These are phyloP conservation scores for Chloromyia formosa DNA, from an alignment of 2,888 invertebrate genomes.

Conservation along the genomic window DNA sequence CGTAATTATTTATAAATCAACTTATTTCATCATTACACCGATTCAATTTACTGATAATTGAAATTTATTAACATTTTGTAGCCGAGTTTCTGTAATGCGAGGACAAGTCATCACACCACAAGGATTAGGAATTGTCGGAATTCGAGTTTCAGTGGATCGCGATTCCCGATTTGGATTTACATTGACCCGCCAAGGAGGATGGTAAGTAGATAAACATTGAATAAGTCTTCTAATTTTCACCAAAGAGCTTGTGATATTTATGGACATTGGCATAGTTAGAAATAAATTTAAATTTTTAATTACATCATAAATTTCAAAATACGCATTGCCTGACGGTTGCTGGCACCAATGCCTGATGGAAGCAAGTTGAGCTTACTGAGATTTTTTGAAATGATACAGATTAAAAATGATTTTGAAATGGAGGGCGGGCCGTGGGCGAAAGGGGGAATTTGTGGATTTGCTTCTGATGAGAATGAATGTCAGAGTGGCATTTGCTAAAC, in stretches of 20 bases:
- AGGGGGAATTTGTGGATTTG: background rate
- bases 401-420: constrained; percentile 27
- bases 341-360: background rate
- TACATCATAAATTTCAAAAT: constrained; percentile 25
- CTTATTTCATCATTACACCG: constrained; percentile 25
- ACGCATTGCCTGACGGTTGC: no score
- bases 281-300: constrained; percentile 21
- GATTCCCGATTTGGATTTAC: constrained; percentile 97
- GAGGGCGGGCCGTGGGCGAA: background rate
- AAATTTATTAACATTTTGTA: constrained; percentile 64
- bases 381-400: constrained; percentile 12
- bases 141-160: constrained; percentile 93
- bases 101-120: constrained; percentile 95
- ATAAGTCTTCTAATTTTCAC: background rate
- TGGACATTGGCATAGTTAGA: background rate
- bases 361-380: background rate
- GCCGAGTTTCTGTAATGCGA: constrained; percentile 98
- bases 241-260: background rate
- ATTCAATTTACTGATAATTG: constrained; percentile 37
- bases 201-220: constrained; percentile 87
- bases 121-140: constrained; percentile 95
- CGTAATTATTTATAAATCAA: constrained; percentile 32
- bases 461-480: background rate
- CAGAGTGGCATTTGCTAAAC: background rate
- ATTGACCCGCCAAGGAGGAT: constrained; percentile 90